Conservation (phyloP, 1,140 invertebrate species). For the Zaprionus capensis region DNA sequence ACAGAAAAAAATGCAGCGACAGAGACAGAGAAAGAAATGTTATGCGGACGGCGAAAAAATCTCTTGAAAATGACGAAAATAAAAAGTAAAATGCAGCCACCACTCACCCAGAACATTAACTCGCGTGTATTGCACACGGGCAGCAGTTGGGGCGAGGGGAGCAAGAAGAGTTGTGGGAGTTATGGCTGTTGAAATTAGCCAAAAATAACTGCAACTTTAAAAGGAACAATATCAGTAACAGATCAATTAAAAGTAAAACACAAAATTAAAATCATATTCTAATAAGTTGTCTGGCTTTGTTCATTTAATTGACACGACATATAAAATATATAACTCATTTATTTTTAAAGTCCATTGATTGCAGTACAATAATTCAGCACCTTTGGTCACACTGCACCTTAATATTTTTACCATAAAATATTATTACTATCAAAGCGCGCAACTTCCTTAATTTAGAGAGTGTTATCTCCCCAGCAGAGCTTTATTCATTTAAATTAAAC, state of each 20-base stretch:
- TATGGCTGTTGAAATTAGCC: not conserved
- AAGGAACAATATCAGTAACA: not conserved
- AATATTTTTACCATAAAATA: too few relatives aligned
- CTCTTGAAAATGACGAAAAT: slow-evolving; percentile 73
- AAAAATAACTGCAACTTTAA: not conserved
- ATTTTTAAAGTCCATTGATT: too few relatives aligned
- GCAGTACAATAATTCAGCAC: too few relatives aligned
- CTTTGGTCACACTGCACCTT: too few relatives aligned
- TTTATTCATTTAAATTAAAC: not conserved
- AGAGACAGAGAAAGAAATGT: slow-evolving; percentile 17
- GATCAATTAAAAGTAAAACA: too few relatives aligned
- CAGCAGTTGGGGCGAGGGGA: slow-evolving; percentile 24
- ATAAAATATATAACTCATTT: too few relatives aligned
- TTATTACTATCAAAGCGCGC: too few relatives aligned
- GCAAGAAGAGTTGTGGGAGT: slow-evolving; percentile 19
- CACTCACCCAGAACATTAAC: slow-evolving; percentile 55
- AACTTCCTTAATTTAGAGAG: too few relatives aligned
- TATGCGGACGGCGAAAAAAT: slow-evolving; percentile 29
- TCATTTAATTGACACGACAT: too few relatives aligned
- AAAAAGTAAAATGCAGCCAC: slow-evolving; percentile 66
- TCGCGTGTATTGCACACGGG: slow-evolving; percentile 35
- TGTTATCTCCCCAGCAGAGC: not conserved
- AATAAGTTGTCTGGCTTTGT: too few relatives aligned
- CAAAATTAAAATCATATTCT: not conserved
- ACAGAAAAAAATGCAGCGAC: not conserved